phyloP scores from a whole-genome alignment of 2,888 invertebrate genomes.

The Alviniconcha strummeri region DNA sequence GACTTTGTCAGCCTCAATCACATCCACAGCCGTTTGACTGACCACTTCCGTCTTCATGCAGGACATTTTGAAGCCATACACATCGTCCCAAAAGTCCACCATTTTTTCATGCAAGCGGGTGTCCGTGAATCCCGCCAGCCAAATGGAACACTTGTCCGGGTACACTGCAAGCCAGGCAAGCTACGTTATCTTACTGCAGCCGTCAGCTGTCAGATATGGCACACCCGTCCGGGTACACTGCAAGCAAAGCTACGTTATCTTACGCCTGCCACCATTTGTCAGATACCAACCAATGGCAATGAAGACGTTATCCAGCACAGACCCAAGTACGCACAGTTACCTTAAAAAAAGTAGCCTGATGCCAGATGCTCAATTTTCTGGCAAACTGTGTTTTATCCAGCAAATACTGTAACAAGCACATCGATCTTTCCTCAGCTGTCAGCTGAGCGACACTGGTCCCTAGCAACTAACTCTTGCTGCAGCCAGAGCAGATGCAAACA shows the following conservation, averaged over 20 bases:
- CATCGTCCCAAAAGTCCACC: conserved; percentile 91
- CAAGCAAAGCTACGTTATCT: not conserved
- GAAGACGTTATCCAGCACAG: too few relatives aligned
- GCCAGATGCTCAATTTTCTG: too few relatives aligned
- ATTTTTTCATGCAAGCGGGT: conserved; percentile 76
- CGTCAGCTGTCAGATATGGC: conserved; percentile 77
- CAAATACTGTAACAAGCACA: too few relatives aligned
- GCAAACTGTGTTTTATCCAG: too few relatives aligned
- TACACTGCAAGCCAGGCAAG: conserved; percentile 76
- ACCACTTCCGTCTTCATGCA: conserved; percentile 90
- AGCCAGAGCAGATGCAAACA: too few relatives aligned
- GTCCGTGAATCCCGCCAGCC: conserved; percentile 87
- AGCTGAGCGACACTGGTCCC: conserved; percentile 83
- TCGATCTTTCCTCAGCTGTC: conserved; percentile 75
- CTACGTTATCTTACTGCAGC: too few relatives aligned
- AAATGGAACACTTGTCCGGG: conserved; percentile 89
- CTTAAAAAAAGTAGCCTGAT: too few relatives aligned
- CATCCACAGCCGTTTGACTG: conserved; percentile 84
- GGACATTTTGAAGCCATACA: conserved; percentile 95
- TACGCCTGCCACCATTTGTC: too few relatives aligned
- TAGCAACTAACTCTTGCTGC: too few relatives aligned
- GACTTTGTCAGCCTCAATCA: conserved; percentile 80
- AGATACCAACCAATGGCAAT: conserved; percentile 79
- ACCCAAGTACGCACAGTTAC: too few relatives aligned
- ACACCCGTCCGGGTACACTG: conserved; percentile 88